A percentile compares a stretch with the other conserved stretches of the same genome.
Conservation (phyloP, 1,140 invertebrate genomes). For the Habropoda laboriosa region DNA sequence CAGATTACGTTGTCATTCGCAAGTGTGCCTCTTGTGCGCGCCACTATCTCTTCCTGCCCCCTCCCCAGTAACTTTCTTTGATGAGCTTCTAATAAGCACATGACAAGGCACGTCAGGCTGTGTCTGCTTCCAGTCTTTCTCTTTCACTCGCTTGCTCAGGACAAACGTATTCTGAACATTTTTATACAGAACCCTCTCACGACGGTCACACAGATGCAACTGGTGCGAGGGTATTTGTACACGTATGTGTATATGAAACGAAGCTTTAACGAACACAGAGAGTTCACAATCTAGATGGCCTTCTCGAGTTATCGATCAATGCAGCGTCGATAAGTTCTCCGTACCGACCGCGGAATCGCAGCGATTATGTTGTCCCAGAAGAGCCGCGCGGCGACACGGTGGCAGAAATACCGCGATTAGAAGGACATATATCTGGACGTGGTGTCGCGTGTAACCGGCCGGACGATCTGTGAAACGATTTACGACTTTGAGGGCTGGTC, state of each 20-base stretch:
- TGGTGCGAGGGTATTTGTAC: not conserved
- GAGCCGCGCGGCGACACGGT: not conserved
- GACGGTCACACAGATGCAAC: not conserved
- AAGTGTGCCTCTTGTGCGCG: slow-evolving; percentile 6
- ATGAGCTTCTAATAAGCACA: slow-evolving; percentile 22
- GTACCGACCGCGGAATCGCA: slow-evolving; percentile 22
- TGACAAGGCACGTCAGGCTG: not conserved
- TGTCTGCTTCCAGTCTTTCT: slow-evolving; percentile 1
- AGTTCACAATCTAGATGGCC: slow-evolving; percentile 9
- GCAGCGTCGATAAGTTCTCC: slow-evolving; percentile 27
- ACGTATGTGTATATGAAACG: not conserved
- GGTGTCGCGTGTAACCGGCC: slow-evolving; percentile 21
- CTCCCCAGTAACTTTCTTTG: slow-evolving; percentile 14
- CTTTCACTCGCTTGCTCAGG: not conserved
- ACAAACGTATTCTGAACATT: too few species aligned
- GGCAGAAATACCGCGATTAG: slow-evolving; percentile 44
- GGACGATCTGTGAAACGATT: slow-evolving; percentile 43
- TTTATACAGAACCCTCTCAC: not conserved
- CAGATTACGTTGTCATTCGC: slow-evolving; percentile 42
- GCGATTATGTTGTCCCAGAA: slow-evolving; percentile 39
- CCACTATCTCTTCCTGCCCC: slow-evolving; percentile 33
- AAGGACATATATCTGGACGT: slow-evolving; percentile 22
- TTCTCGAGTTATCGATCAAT: slow-evolving; percentile 53
- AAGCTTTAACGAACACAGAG: slow-evolving; percentile 16
- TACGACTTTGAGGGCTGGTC: not conserved